Evolutionary conservation across 1,140 invertebrate genomes (phyloP).

Genomic region (Hycleus cichorii): DNA sequence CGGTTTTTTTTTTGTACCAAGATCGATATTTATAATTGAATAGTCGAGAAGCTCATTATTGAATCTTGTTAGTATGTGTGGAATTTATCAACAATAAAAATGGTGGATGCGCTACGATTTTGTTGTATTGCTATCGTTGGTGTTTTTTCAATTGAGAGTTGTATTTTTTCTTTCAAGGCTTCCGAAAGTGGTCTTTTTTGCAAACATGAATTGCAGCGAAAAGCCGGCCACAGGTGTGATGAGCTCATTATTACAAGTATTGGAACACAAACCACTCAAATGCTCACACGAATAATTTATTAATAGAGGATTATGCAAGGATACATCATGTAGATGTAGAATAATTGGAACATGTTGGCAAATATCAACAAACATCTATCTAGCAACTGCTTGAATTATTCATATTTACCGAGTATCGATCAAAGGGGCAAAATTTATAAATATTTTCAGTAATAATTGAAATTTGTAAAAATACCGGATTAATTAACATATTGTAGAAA

Average conservation of each 20-base stretch:
- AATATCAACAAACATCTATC: slow-evolving; percentile 8
- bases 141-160: too few relatives aligned
- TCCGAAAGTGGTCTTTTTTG: too few relatives aligned
- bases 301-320: slow-evolving; percentile 2
- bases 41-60: slow-evolving; percentile 18
- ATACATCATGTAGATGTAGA: slow-evolving; percentile 7
- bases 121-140: too few relatives aligned
- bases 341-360: slow-evolving; percentile 12
- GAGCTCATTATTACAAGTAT: slow-evolving; percentile 9
- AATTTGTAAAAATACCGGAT: too few relatives aligned
- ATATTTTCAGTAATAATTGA: too few relatives aligned
- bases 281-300: slow-evolving; percentile 11
- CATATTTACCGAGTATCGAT: not conserved
- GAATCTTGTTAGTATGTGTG: slow-evolving; percentile 8
- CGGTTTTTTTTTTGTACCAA: not conserved
- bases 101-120: too few relatives aligned
- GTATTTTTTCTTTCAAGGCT: too few relatives aligned
- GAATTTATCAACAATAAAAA: too few relatives aligned
- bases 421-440: too few relatives aligned
- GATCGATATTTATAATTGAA: slow-evolving; percentile 25
- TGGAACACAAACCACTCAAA: slow-evolving; percentile 7
- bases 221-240: slow-evolving; percentile 1
- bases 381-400: slow-evolving; percentile 2
- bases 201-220: too few relatives aligned
- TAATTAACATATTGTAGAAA: too few relatives aligned